Conservation (phyloP, 2,797 vertebrate genomes). For the Takifugu rubripes region DNA sequence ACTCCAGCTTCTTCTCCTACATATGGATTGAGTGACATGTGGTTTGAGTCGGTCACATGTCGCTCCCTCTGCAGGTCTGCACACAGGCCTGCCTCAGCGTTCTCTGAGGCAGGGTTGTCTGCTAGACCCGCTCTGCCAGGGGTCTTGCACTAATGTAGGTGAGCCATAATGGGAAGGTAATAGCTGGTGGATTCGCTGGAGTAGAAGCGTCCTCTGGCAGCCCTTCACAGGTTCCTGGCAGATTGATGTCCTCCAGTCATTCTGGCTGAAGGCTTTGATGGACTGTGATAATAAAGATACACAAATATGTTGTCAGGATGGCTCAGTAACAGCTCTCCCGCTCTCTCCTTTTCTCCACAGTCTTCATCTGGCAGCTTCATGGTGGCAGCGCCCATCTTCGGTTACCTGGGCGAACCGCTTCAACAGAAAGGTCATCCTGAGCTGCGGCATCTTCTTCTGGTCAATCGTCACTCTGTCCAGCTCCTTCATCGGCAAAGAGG, state of each 20-base stretch:
- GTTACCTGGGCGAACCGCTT: constrained; percentile 92
- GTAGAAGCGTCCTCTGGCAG: constrained; percentile 51
- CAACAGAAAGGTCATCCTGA: constrained; percentile 87
- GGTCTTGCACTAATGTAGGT: constrained; percentile 24
- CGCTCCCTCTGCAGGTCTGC: neutral
- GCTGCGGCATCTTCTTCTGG: constrained; percentile 85
- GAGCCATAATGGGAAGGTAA: constrained; percentile 27
- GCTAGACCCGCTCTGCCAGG: constrained; percentile 17
- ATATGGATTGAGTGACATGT: too few relatives aligned
- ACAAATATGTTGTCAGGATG: neutral
- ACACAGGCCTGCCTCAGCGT: neutral
- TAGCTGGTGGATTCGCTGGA: constrained; percentile 22
- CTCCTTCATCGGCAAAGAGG: constrained; percentile 83
- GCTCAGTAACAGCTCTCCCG: constrained; percentile 19
- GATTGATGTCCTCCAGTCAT: constrained; percentile 34
- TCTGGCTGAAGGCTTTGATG: constrained; percentile 26
- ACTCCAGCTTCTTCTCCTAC: constrained; percentile 1
- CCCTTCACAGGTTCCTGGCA: constrained; percentile 40
- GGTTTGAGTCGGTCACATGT: too few relatives aligned
- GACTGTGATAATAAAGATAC: too few relatives aligned
- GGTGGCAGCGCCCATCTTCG: constrained; percentile 88
- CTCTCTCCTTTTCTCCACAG: constrained; percentile 62
- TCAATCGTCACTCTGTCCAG: constrained; percentile 80
- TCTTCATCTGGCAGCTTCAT: constrained; percentile 89
- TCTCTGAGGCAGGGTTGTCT: constrained; percentile 3